These are phyloP conservation scores for Tetramorium alpestre DNA, from an alignment of 1,140 invertebrate genomes.

Conservation along the genomic window DNA sequence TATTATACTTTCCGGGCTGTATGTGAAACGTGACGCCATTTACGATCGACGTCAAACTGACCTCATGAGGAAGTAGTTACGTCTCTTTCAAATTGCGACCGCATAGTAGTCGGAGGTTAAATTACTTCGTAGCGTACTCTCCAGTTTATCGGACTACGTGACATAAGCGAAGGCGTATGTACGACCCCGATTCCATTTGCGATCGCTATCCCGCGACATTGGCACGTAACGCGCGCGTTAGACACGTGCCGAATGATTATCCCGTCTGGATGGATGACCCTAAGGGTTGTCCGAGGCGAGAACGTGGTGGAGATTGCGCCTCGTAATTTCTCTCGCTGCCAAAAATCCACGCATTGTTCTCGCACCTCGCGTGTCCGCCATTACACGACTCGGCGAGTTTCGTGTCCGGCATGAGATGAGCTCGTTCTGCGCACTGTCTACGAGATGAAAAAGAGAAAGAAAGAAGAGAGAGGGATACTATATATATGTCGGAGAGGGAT, in stretches of 20 bases:
- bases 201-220: slow-evolving; percentile 26
- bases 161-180: slow-evolving; percentile 35
- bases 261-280: background rate
- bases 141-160: slow-evolving; percentile 53
- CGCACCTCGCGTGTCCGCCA: slow-evolving; percentile 53
- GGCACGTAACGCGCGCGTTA: slow-evolving; percentile 41
- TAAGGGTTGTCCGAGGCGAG: background rate
- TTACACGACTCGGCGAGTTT: slow-evolving; percentile 55
- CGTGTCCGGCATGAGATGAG: slow-evolving; percentile 65
- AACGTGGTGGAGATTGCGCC: background rate
- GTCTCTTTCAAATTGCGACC: slow-evolving; percentile 36
- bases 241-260: slow-evolving; percentile 49
- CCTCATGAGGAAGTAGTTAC: slow-evolving; percentile 18
- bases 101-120: slow-evolving; percentile 23
- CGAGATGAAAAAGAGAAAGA: background rate
- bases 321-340: slow-evolving; percentile 43
- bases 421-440: background rate
- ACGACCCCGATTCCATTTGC: slow-evolving; percentile 37
- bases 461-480: background rate
- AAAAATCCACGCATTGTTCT: slow-evolving; percentile 54
- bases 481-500: background rate
- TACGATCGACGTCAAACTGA: slow-evolving; percentile 2
- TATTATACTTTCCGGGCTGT: background rate
- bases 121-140: slow-evolving; percentile 33
- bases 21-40: slow-evolving; percentile 8